Base-by-base conservation (phyloP, 2,888 invertebrate species). In the Hyppa rectilinea region DNA sequence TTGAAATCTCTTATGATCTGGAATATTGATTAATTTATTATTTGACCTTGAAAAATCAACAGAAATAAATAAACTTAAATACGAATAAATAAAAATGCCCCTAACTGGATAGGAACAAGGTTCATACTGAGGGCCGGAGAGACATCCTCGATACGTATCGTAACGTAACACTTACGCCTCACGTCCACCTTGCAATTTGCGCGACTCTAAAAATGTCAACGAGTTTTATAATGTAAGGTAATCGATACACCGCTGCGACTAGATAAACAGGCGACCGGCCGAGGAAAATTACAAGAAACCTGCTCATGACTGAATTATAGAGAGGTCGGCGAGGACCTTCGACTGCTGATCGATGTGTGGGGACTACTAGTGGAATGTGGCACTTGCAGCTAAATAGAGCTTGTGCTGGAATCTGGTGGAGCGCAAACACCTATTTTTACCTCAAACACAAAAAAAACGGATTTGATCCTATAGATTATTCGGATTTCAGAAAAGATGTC, bases 211-310 rank as follows among this genome's bases (percentile, higher is more conserved):
- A 84, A 85, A 85, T 84, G 85, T 84, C 84, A 84, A 81, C 84
- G 68, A 77, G 85, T 84, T 81, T 79, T 78, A 78, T 84, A 85
- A 81, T 84, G 62, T 81, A 81, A 83, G 79, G 75, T 83, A 81
- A 85, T 79, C 85, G 83, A 85, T 83, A 78, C 75, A 71, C 47
- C 31, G 73, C 66, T 56, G 58, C 71, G 73, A 71, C 69, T 83
- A 81, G 84, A 81, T 78, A 77, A 75, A 68, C 77, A 71, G 69
- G 71, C 81, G 61, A 73, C 56, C 72, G 43, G 62, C 61, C 63
- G 71, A 53, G 63, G 76, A 55, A 70, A 68, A 75, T 69, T 75
- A 71, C 70, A 31, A 53, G 47, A 63, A 82, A 84, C 84, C 83
- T 81, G 83, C 75, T 78, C 62, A 12, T 9, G 50, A n/a, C 65